Conservation (phyloP, 2,888 invertebrate species). For the Seira ritae region DNA sequence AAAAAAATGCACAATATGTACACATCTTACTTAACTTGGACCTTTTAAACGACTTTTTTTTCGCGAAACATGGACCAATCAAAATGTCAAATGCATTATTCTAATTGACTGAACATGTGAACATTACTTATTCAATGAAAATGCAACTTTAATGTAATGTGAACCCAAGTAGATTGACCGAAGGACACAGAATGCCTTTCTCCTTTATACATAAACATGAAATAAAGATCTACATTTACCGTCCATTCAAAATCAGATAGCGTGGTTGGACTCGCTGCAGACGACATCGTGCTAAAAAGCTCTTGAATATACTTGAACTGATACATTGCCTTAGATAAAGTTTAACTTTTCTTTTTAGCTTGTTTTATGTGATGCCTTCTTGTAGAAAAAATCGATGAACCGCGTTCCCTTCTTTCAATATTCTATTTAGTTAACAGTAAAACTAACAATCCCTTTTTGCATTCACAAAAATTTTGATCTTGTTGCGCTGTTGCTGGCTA, state of each 20-base stretch:
- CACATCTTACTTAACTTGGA: no score
- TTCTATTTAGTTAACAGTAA: neutral
- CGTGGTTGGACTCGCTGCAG: conserved; percentile 49
- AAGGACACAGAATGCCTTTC: neutral
- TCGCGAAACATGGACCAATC: neutral
- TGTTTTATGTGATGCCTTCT: neutral
- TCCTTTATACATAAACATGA: conserved; percentile 12
- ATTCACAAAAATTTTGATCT: conserved; percentile 3
- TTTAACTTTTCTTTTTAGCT: neutral
- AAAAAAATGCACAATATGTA: neutral
- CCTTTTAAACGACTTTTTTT: neutral
- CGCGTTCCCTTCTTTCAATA: neutral
- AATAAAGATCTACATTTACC: conserved; percentile 36
- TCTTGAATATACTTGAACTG: conserved; percentile 51
- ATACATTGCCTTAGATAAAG: conserved; percentile 30
- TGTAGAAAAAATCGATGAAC: conserved; percentile 9
- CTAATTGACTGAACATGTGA: neutral
- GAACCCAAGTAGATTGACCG: neutral
- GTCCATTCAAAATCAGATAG: conserved; percentile 57
- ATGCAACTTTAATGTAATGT: neutral
- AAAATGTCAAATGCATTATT: conserved; percentile 14
- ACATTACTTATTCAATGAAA: neutral
- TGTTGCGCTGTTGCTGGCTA: neutral
- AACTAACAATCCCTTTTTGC: neutral
- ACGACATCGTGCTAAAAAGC: conserved; percentile 55